Base-by-base conservation (phyloP, 2,113 vertebrate species). In the Limnothrissa miodon region DNA sequence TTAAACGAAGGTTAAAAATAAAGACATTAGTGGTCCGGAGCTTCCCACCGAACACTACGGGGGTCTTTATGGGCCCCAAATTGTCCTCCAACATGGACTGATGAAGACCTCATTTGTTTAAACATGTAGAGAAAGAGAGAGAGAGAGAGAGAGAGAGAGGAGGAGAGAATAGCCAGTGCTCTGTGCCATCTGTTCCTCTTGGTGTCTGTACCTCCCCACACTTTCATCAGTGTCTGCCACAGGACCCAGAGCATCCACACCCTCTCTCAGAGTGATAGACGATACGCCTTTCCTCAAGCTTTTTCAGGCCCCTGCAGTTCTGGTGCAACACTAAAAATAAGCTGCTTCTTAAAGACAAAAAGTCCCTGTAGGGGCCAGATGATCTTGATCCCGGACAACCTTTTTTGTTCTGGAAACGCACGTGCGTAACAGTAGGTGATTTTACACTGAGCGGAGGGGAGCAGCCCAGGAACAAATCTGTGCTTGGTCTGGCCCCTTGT, bases 61-160 rank as follows among this genome's bases (percentile, higher is more conserved):
- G 66, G 33, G 15, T 74, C 66, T 74, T 74, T 74, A 74, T 74
- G 66, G 25, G 66, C 66, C 25, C 15, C 1, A 74, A 74, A 74
- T 74, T 74, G 66, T 74, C 29, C 66, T 74, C 66, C 66, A 74
- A 36, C 66, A 74, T 74, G 66, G 66, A 29, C 13, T 15, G 33
- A 74, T 74, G 66, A 74, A 33, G 66, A 74, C 13, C 66, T 74
- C 66, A 74, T 74, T 74, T 74, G 66, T 74, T 74, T 74, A 74
- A 74, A 74, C 11, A 36, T 15, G 29, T 36, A 36, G 59, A 29
- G 59, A 66, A 9, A 70, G 66, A 74, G 66, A 36, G 29, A 74
- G 66, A 74, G 66, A 74, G 66, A 74, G 29, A 74, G 25, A 33
- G 25, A 13, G 66, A 7, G n/a, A 66, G 2, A 36, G 4, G 36